Percentiles rank a stretch among this genome's conserved stretches.
Conservation (phyloP, 2,888 invertebrate genomes). For the Drosophila anceps region DNA sequence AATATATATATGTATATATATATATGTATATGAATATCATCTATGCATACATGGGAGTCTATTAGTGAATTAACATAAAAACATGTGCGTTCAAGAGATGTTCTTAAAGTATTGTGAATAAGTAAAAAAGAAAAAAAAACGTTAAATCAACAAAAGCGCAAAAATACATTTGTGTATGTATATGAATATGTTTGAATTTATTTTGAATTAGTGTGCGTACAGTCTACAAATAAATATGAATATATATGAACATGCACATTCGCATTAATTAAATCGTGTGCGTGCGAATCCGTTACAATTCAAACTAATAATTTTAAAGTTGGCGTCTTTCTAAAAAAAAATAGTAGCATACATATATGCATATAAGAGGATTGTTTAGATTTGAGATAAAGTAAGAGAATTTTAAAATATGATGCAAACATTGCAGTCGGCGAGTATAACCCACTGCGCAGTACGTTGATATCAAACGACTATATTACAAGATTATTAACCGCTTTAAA, state of each 20-base stretch:
- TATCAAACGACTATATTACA: background rate
- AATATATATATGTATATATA: slow-evolving; percentile 1
- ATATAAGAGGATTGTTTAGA: slow-evolving; percentile 46
- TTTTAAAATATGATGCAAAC: background rate
- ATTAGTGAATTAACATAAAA: slow-evolving; percentile 27
- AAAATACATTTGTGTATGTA: slow-evolving; percentile 13
- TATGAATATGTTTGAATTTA: too few relatives aligned
- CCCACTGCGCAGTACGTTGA: background rate
- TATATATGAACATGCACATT: background rate
- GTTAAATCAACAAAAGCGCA: slow-evolving; percentile 17
- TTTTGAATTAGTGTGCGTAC: slow-evolving; percentile 4
- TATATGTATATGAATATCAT: background rate
- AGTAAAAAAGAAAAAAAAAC: slow-evolving; percentile 8
- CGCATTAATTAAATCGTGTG: slow-evolving; percentile 14
- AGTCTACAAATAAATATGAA: slow-evolving; percentile 1
- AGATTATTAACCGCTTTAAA: background rate
- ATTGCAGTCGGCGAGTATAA: background rate
- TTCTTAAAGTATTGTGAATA: slow-evolving; percentile 27
- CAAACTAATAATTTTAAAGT: slow-evolving; percentile 41
- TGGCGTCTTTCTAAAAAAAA: slow-evolving; percentile 11
- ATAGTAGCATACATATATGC: slow-evolving; percentile 53
- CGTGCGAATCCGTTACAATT: slow-evolving; percentile 29
- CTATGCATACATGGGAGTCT: slow-evolving; percentile 1
- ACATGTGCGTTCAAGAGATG: slow-evolving; percentile 44
- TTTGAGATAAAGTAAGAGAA: slow-evolving; percentile 43